A percentile compares a stretch with the other conserved stretches of the same genome.
phyloP scores from a whole-genome alignment of 2,888 invertebrate species.

The Himalopsyche anomala region DNA sequence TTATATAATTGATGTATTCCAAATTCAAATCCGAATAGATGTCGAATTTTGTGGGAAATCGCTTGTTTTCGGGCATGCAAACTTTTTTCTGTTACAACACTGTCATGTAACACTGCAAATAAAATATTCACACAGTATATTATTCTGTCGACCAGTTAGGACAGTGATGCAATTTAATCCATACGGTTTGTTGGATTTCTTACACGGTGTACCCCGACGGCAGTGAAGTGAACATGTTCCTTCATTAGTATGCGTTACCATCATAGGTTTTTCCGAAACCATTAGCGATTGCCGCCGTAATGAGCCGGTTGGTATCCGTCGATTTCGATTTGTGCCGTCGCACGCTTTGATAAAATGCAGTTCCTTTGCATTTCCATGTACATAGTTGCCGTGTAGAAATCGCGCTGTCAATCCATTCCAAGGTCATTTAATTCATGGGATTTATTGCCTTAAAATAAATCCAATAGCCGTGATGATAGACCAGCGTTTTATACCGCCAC shows the following conservation, averaged over 20 bases:
- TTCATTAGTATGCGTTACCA: slow-evolving; percentile 47
- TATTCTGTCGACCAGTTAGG: neutral
- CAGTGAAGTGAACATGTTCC: slow-evolving; percentile 18
- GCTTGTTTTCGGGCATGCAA: too few species aligned
- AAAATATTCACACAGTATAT: slow-evolving; percentile 7
- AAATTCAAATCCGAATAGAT: too few species aligned
- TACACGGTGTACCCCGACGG: slow-evolving; percentile 2
- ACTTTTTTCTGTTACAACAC: too few species aligned
- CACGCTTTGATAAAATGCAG: slow-evolving; percentile 41
- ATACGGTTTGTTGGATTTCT: neutral
- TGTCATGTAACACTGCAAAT: neutral
- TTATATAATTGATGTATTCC: too few species aligned
- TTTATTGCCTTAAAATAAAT: slow-evolving; percentile 14
- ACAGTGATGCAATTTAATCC: slow-evolving; percentile 14
- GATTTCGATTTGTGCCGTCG: slow-evolving; percentile 39
- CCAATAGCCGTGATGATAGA: neutral
- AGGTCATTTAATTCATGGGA: neutral
- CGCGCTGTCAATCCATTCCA: too few species aligned
- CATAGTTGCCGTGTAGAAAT: slow-evolving; percentile 10
- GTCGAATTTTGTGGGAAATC: too few species aligned
- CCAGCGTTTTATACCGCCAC: neutral
- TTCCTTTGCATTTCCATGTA: slow-evolving; percentile 36
- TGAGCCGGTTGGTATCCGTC: slow-evolving; percentile 23
- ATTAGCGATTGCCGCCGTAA: slow-evolving; percentile 57
- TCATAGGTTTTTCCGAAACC: slow-evolving; percentile 60